phyloP scores from a whole-genome alignment of 2,797 vertebrate genomes.

The Kryptolebias ocellatus region DNA sequence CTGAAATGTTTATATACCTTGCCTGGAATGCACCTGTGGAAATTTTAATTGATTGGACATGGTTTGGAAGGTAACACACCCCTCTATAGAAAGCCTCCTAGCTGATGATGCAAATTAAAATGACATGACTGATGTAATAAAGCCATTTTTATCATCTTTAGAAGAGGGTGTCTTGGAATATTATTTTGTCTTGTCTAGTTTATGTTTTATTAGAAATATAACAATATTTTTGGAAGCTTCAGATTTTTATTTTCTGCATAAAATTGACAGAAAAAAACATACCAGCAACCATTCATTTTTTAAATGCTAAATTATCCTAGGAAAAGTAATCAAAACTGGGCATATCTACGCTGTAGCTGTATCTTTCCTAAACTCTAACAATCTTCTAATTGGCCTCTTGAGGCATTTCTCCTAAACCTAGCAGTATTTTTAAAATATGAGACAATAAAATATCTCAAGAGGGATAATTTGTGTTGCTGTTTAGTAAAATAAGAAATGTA shows the following conservation, averaged over 20 bases:
- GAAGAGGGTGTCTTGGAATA: too few species aligned
- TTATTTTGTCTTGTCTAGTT: too few species aligned
- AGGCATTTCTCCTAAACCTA: neutral
- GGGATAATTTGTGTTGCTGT: constrained; percentile 7
- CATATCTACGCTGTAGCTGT: constrained; percentile 5
- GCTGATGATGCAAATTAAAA: too few species aligned
- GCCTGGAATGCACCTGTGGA: too few species aligned
- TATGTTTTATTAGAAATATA: too few species aligned
- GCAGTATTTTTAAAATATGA: neutral
- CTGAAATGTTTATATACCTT: too few species aligned
- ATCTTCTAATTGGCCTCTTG: constrained; percentile 8
- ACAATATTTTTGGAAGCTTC: neutral
- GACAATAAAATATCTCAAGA: constrained; percentile 6
- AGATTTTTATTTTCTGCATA: neutral
- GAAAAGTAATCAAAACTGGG: constrained; percentile 24
- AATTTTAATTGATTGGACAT: too few species aligned
- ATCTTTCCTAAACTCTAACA: constrained; percentile 3
- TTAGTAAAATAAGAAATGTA: constrained; percentile 12
- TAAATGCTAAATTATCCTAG: constrained; percentile 3
- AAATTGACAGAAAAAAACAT: neutral
- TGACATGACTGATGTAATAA: too few species aligned
- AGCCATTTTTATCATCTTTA: too few species aligned
- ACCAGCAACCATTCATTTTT: constrained; percentile 7
- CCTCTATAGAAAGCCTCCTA: too few species aligned
- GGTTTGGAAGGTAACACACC: too few species aligned